Evolutionary conservation across 2,113 vertebrate genomes (phyloP).

Genomic region (Cavia aperea): DNA sequence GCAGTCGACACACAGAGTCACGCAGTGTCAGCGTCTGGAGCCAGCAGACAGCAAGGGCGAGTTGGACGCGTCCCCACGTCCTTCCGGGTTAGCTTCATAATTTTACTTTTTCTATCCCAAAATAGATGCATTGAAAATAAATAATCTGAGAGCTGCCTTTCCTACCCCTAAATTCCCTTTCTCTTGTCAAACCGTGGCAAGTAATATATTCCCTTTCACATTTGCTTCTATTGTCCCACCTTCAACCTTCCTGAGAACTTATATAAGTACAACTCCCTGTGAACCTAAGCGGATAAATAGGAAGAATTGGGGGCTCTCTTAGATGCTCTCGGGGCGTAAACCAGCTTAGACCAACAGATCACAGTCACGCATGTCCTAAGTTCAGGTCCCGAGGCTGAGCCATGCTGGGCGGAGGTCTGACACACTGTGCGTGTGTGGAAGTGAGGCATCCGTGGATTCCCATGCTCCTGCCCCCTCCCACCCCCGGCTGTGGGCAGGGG

Average conservation of each 20-base stretch:
- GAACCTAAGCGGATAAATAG: background rate
- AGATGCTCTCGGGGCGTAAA: background rate
- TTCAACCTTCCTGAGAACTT: constrained; percentile 25
- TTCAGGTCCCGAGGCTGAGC: constrained; percentile 6
- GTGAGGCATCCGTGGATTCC: background rate
- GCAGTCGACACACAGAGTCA: background rate
- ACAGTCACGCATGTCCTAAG: background rate
- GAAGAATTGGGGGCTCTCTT: background rate
- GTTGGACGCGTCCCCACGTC: constrained; percentile 6
- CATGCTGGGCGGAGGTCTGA: background rate
- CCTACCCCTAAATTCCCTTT: constrained; percentile 7
- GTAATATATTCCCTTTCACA: constrained; percentile 1
- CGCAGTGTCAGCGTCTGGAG: background rate
- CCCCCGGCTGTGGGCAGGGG: background rate
- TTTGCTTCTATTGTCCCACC: constrained; percentile 14
- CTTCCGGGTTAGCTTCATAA: constrained; percentile 13
- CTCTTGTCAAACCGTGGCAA: constrained; percentile 8
- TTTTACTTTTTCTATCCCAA: constrained; percentile 22
- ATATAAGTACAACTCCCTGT: background rate
- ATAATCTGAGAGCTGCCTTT: background rate
- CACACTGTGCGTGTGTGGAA: background rate
- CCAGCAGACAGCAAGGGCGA: constrained; percentile 3
- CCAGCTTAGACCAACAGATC: background rate
- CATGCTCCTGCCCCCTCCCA: no score
- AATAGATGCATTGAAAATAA: constrained; percentile 24